A percentile compares a stretch with the other conserved stretches of the same genome.
phyloP scores from a whole-genome alignment of 2,888 invertebrate genomes.

The Sphaerophoria taeniata region DNA sequence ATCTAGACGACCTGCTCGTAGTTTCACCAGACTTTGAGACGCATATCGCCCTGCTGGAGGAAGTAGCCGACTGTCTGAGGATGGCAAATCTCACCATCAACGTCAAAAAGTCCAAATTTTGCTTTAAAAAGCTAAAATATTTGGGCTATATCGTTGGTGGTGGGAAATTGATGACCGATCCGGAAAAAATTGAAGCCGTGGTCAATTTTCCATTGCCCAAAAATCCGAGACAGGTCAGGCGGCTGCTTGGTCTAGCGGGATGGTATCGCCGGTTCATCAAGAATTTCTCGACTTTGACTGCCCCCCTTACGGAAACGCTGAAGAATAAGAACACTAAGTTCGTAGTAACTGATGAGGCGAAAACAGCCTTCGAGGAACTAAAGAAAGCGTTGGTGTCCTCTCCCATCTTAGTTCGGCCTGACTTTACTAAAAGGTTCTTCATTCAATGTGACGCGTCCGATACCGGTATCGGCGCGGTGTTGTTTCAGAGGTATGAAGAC shows the following conservation, averaged over 20 bases:
- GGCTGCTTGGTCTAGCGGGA: too few species aligned
- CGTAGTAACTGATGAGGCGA: not conserved
- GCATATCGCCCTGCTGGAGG: too few species aligned
- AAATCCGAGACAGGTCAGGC: too few species aligned
- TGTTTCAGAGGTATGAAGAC: not conserved
- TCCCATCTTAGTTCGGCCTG: not conserved
- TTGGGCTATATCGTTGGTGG: too few species aligned
- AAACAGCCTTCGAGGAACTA: not conserved
- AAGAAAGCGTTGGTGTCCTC: not conserved
- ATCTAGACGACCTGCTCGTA: conserved; percentile 64
- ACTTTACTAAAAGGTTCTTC: conserved; percentile 6
- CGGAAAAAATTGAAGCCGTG: conserved; percentile 18
- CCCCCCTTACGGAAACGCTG: not conserved
- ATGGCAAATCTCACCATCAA: too few species aligned
- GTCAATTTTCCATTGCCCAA: too few species aligned
- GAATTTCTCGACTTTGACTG: conserved; percentile 36
- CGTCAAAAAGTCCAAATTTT: too few species aligned
- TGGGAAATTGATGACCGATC: conserved; percentile 45
- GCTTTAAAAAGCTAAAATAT: too few species aligned
- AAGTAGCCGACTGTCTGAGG: too few species aligned
- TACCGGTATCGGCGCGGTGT: conserved; percentile 8
- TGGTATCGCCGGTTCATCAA: conserved; percentile 58
- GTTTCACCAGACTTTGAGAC: too few species aligned
- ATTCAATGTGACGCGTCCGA: conserved; percentile 21
- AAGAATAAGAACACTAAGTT: not conserved